Evolutionary conservation across 2,797 vertebrate genomes (phyloP).

Genomic region (Oryzias dopingdopingensis): DNA sequence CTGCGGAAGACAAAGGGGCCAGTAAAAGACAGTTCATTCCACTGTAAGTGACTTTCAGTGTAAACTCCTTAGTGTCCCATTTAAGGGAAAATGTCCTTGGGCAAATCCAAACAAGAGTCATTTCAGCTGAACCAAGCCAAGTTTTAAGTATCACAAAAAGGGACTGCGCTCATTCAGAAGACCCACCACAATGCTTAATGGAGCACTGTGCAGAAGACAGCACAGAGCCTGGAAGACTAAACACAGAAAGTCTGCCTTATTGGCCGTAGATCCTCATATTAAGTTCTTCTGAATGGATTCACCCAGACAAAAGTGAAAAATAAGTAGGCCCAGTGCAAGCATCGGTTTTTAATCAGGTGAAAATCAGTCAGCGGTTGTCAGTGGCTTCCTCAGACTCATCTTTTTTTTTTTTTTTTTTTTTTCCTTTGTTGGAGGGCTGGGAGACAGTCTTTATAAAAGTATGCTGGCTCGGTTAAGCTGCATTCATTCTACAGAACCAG

Average conservation of each 20-base stretch:
- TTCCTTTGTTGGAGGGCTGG: constrained; percentile 34
- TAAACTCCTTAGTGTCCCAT: constrained; percentile 70
- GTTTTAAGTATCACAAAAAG: constrained; percentile 75
- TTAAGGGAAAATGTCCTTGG: constrained; percentile 81
- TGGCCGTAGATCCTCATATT: constrained; percentile 61
- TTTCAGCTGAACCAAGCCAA: constrained; percentile 69
- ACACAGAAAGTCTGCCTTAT: constrained; percentile 55
- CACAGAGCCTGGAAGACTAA: constrained; percentile 65
- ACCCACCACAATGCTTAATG: constrained; percentile 76
- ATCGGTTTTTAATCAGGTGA: constrained; percentile 67
- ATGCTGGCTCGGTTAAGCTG: constrained; percentile 37
- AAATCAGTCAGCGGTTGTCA: constrained; percentile 59
- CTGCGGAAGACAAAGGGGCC: constrained; percentile 72
- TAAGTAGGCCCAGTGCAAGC: constrained; percentile 60
- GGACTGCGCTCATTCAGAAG: constrained; percentile 57
- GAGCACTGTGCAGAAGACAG: constrained; percentile 63
- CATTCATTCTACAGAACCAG: constrained; percentile 32
- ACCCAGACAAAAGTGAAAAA: constrained; percentile 49
- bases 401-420: constrained; percentile 21
- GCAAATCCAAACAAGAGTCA: constrained; percentile 71
- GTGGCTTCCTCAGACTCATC: constrained; percentile 43
- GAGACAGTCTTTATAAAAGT: constrained; percentile 31
- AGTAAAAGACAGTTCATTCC: constrained; percentile 72
- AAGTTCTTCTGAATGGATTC: constrained; percentile 61
- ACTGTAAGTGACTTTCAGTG: constrained; percentile 72